phyloP scores from a whole-genome alignment of 2,797 vertebrate species.

The Parauchenoglanis ngamensis region DNA sequence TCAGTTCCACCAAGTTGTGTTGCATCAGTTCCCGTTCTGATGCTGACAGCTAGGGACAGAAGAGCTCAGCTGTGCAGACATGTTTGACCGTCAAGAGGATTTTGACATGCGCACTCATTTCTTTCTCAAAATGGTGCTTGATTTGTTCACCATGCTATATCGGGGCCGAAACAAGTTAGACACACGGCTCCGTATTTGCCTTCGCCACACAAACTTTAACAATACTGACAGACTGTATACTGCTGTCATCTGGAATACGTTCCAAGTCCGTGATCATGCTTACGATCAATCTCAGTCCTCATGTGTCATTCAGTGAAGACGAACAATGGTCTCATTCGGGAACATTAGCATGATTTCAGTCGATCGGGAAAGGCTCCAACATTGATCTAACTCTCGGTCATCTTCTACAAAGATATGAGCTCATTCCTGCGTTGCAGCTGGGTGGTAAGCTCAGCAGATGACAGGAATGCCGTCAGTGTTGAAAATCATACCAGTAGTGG shows the following conservation, averaged over 20 bases:
- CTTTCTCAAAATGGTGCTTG: slow-evolving; percentile 16
- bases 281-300: slow-evolving; percentile 20
- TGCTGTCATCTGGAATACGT: slow-evolving; percentile 33
- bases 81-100: slow-evolving; percentile 44
- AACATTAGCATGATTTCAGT: slow-evolving; percentile 14
- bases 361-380: slow-evolving; percentile 12
- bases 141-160: slow-evolving; percentile 22
- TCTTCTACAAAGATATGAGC: slow-evolving; percentile 25
- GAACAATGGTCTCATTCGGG: not conserved
- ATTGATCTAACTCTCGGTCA: slow-evolving; percentile 21
- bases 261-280: slow-evolving; percentile 24
- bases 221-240: slow-evolving; percentile 40
- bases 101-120: slow-evolving; percentile 20
- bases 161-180: slow-evolving; percentile 18
- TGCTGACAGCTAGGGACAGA: slow-evolving; percentile 44
- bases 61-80: slow-evolving; percentile 35
- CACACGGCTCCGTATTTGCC: slow-evolving; percentile 12
- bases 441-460: slow-evolving; percentile 81
- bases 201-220: slow-evolving; percentile 8
- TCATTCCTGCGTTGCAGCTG: not conserved
- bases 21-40: slow-evolving; percentile 48
- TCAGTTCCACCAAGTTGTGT: slow-evolving; percentile 38
- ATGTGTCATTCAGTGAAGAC: slow-evolving; percentile 15
- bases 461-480: slow-evolving; percentile 96
- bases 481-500: slow-evolving; percentile 99